These are phyloP conservation scores for Sinodicranocentrus sp. DNA, from an alignment of 2,888 invertebrate species.

Conservation along the genomic window DNA sequence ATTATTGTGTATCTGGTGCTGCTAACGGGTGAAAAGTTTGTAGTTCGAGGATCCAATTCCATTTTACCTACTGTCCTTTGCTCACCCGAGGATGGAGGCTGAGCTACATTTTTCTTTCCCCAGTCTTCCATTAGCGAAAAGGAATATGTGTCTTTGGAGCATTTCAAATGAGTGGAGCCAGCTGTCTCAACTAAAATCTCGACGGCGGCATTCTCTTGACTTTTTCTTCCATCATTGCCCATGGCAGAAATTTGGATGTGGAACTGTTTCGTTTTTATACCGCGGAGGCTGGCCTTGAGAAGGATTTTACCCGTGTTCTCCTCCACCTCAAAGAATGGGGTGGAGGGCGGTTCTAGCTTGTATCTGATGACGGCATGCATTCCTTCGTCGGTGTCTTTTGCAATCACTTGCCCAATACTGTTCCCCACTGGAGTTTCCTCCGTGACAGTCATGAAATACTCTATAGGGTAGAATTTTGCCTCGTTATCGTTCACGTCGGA, in stretches of 20 bases:
- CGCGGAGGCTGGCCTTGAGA: constrained; percentile 84
- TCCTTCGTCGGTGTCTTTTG: constrained; percentile 92
- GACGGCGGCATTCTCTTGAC: constrained; percentile 87
- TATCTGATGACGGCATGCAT: constrained; percentile 91
- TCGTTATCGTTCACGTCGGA: constrained; percentile 95
- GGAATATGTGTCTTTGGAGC: constrained; percentile 86
- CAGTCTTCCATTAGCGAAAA: constrained; percentile 92
- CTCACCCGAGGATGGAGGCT: constrained; percentile 79
- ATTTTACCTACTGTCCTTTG: constrained; percentile 79
- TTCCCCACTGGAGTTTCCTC: constrained; percentile 84
- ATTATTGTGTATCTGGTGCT: constrained; percentile 86
- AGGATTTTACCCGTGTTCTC: constrained; percentile 87
- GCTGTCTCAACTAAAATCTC: constrained; percentile 85
- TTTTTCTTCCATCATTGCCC: constrained; percentile 88
- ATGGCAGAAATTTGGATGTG: constrained; percentile 87
- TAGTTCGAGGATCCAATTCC: constrained; percentile 54
- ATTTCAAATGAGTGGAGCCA: constrained; percentile 83
- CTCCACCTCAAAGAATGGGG: constrained; percentile 88
- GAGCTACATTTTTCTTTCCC: no score
- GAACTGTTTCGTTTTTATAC: constrained; percentile 84
- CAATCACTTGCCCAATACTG: constrained; percentile 86
- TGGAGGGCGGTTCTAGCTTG: constrained; percentile 86
- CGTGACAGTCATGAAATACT: constrained; percentile 88
- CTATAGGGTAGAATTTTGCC: constrained; percentile 93
- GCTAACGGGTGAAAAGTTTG: constrained; percentile 39